Conservation (phyloP, 2,888 invertebrate genomes). For the Amphipoea oculea region DNA sequence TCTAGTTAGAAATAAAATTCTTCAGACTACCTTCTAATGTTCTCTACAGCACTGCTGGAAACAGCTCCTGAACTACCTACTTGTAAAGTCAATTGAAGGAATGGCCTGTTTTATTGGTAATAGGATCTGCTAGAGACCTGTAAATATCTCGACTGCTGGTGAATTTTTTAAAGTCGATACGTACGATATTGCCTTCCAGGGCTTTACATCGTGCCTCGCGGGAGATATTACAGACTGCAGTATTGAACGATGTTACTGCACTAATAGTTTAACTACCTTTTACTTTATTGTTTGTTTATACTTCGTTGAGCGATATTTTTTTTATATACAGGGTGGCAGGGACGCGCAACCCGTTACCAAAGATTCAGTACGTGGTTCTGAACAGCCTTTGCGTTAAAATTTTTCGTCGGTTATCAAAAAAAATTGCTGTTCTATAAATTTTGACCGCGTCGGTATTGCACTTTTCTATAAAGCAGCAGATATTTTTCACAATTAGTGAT, state of each 20-base stretch:
- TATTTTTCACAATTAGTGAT: background rate
- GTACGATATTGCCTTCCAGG: conserved; percentile 41
- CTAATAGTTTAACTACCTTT: conserved; percentile 1
- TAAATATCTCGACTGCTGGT: conserved; percentile 34
- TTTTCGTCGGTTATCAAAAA: too few species aligned
- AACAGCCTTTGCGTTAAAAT: too few species aligned
- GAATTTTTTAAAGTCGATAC: conserved; percentile 43
- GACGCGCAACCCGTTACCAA: background rate
- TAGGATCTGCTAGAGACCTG: conserved; percentile 23
- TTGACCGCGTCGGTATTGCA: background rate
- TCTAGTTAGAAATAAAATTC: conserved; percentile 30
- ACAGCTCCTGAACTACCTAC: conserved; percentile 40
- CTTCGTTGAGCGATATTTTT: background rate
- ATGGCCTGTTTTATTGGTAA: conserved; percentile 50
- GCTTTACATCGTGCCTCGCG: conserved; percentile 22
- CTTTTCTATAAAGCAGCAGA: background rate
- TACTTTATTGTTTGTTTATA: conserved; percentile 5
- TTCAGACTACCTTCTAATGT: conserved; percentile 18
- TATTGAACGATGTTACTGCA: conserved; percentile 15
- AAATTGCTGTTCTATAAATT: background rate
- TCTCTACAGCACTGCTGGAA: conserved; percentile 11
- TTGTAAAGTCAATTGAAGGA: conserved; percentile 49
- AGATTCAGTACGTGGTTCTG: background rate
- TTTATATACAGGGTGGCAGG: background rate
- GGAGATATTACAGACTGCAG: conserved; percentile 22